These are phyloP conservation scores for Uropsilus gracilis DNA, from an alignment of 2,113 vertebrate species.

Conservation along the genomic window DNA sequence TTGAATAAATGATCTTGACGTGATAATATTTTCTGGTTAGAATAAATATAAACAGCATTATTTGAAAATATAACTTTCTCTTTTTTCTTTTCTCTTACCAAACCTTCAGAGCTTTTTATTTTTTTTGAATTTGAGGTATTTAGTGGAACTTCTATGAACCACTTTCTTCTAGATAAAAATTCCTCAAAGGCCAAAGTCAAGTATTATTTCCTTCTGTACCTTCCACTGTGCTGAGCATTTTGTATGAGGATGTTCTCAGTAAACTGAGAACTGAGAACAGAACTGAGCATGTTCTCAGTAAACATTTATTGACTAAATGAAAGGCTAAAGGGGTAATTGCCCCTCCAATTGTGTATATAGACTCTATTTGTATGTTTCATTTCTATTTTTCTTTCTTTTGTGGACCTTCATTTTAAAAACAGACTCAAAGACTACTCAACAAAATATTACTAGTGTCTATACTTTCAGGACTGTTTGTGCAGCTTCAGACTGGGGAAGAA, in stretches of 20 bases:
- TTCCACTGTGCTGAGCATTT: neutral
- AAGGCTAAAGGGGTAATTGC: neutral
- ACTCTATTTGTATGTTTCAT: neutral
- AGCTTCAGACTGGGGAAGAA: neutral
- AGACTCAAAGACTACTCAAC: neutral
- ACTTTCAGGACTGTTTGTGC: neutral
- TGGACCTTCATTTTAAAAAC: neutral
- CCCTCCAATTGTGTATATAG: neutral
- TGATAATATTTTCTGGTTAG: conserved; percentile 32
- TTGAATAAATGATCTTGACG: neutral
- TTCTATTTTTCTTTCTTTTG: neutral
- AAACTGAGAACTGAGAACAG: no score
- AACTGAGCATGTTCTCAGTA: neutral
- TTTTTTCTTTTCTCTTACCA: neutral
- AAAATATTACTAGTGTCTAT: neutral
- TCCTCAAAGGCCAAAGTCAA: neutral
- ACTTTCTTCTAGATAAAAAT: neutral
- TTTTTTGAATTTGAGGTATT: neutral
- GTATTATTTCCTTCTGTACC: neutral
- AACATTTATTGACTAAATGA: neutral
- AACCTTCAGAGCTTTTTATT: conserved; percentile 22
- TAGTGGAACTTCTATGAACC: neutral
- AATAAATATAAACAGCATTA: conserved; percentile 25
- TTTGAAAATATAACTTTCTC: neutral
- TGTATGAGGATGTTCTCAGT: neutral